Conservation (phyloP, 2,797 vertebrate species). For the Acropternis orthonyx region DNA sequence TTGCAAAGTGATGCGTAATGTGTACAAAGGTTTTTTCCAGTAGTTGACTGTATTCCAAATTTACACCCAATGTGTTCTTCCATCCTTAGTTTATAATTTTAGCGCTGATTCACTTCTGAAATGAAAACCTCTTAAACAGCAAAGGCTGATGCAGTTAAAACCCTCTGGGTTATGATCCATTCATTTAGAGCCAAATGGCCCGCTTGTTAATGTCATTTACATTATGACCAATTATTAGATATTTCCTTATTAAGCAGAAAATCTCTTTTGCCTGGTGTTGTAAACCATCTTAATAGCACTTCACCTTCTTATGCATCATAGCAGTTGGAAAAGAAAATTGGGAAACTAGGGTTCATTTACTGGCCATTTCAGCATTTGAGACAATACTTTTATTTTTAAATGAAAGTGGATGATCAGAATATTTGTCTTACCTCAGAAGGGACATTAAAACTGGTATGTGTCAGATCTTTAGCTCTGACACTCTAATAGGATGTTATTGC, state of each 20-base stretch:
- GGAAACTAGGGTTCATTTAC: not conserved
- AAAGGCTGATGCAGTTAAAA: slow-evolving; percentile 48
- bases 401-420: not conserved
- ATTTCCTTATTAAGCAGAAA: slow-evolving; percentile 60
- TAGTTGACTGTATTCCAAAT: not conserved
- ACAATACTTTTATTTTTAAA: not conserved
- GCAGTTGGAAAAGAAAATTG: not conserved
- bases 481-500: not conserved
- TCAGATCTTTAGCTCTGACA: not conserved
- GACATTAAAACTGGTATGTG: not conserved
- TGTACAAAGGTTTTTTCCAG: not conserved
- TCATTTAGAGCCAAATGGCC: slow-evolving; percentile 49
- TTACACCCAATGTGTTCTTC: not conserved
- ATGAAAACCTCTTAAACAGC: slow-evolving; percentile 74
- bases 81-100: slow-evolving; percentile 73
- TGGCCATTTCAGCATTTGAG: not conserved
- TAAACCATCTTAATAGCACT: slow-evolving; percentile 18
- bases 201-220: slow-evolving; percentile 33
- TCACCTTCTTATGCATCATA: not conserved
- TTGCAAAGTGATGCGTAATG: not conserved
- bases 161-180: slow-evolving; percentile 41
- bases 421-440: not conserved
- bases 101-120: slow-evolving; percentile 77
- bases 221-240: slow-evolving; percentile 58
- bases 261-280: not conserved